Percentiles rank a stretch among this genome's conserved stretches.
These are phyloP conservation scores for Micronycteris hirsuta DNA, from an alignment of 2,113 vertebrate species.

Conservation along the genomic window DNA sequence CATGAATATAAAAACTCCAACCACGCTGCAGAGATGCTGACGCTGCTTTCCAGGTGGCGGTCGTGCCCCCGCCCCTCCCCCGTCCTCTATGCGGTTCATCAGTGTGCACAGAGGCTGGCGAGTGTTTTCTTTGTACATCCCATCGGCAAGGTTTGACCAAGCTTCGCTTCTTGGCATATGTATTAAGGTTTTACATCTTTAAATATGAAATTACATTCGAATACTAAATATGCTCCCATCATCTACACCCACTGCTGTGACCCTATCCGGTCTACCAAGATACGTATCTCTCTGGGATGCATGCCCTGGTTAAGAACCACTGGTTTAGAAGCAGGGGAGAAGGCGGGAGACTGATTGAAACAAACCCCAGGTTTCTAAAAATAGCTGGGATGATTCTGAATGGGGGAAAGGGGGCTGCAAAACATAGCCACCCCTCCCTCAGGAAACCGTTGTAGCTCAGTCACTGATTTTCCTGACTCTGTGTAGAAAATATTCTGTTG, in stretches of 20 bases:
- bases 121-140: neutral
- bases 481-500: neutral
- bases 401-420: neutral
- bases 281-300: neutral
- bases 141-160: neutral
- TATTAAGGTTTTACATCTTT: slow-evolving; percentile 39
- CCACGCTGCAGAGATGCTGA: neutral
- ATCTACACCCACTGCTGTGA: neutral
- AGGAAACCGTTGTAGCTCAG: neutral
- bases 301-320: neutral
- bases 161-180: neutral
- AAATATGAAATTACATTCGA: neutral
- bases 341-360: slow-evolving; percentile 19
- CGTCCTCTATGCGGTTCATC: neutral
- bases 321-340: neutral
- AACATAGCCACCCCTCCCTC: neutral
- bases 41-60: neutral
- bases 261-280: neutral
- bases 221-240: neutral
- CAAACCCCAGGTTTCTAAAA: slow-evolving; percentile 17
- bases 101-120: neutral
- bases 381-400: neutral
- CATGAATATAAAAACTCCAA: neutral
- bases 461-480: neutral
- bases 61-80: neutral